Evolutionary conservation across 2,888 invertebrate species (phyloP).

Genomic region (Gymnosoma rotundatum): DNA sequence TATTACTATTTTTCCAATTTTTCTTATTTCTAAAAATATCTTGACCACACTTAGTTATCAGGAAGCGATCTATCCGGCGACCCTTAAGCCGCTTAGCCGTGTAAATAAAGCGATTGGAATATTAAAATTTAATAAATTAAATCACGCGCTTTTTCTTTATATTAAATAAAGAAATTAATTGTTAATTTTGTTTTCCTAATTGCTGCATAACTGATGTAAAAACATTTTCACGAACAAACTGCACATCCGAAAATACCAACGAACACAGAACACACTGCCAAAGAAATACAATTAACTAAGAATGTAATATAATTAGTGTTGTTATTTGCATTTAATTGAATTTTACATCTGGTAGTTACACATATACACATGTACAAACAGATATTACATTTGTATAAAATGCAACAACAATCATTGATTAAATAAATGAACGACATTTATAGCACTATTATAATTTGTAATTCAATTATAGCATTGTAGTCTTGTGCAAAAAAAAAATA

Average conservation of each 20-base stretch:
- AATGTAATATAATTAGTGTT: constrained; percentile 54
- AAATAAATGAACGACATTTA: constrained; percentile 5
- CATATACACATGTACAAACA: too few species aligned
- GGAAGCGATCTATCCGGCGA: too few species aligned
- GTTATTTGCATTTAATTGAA: constrained; percentile 54
- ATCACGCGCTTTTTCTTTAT: too few species aligned
- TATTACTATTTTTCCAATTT: too few species aligned
- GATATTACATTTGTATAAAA: constrained; percentile 2
- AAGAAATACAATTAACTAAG: constrained; percentile 56
- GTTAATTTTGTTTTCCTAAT: too few species aligned
- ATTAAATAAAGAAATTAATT: too few species aligned
- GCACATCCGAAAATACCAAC: constrained; percentile 5
- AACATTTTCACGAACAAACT: background rate
- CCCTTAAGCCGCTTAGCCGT: too few species aligned
- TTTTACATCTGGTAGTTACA: constrained; percentile 40
- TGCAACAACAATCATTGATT: constrained; percentile 16
- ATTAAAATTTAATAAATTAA: too few species aligned
- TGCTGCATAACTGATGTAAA: background rate
- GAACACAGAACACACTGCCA: constrained; percentile 9
- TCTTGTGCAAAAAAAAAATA: background rate
- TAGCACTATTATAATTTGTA: background rate
- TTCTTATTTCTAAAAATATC: too few species aligned
- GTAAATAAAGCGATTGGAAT: too few species aligned
- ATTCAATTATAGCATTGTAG: constrained; percentile 11
- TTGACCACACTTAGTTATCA: too few species aligned